Evolutionary conservation across 1,140 invertebrate genomes (phyloP), one percentile per base, ranked within the genome.

Genomic region (Helicorthomorpha holstii): DNA sequence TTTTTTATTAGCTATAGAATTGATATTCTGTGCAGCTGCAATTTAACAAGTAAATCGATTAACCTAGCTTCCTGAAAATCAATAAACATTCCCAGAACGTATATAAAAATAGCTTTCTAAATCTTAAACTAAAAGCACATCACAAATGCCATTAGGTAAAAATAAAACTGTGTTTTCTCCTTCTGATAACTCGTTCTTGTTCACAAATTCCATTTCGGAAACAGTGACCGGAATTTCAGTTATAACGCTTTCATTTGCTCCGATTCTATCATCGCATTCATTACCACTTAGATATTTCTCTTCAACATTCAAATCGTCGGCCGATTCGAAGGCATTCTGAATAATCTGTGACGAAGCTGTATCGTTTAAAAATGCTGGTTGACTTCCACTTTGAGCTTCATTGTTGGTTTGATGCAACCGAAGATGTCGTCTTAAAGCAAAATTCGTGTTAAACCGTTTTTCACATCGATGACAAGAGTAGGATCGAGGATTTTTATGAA

Each of bases 361-460:
- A n/a, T n/a, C 23, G 2, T 26, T 44, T 27, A 50, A n/a, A n/a
- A n/a, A n/a, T n/a, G n/a, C n/a, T n/a, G n/a, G n/a, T n/a, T n/a
- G 25, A 51, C 25, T 43, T 16, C 1, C 16, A 2, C 29, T 29
- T 21, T 1, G n/a, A n/a, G n/a, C n/a, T n/a, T 55, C 49, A 2
- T 41, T 23, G 1, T 24, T 41, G 55, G 54, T 53, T 53, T 34
- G 42, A 52, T 70, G 70, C 12, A 63, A 63, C 19, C 64, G 62
- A 44, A 61, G 56, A 56, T 71, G 69, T 1, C 68, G 59, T 21
- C 61, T 58, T 7, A 72, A 56, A 2, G 68, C 63, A 55, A 66
- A 69, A n/a, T 66, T 66, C 0, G 70, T 70, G 56, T 69, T 71
- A 57, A 71, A 71, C 26, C 63, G 58, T 49, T 64, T 65, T 16